These are phyloP conservation scores for Samia ricini DNA, from an alignment of 1,140 invertebrate species.

Conservation along the genomic window DNA sequence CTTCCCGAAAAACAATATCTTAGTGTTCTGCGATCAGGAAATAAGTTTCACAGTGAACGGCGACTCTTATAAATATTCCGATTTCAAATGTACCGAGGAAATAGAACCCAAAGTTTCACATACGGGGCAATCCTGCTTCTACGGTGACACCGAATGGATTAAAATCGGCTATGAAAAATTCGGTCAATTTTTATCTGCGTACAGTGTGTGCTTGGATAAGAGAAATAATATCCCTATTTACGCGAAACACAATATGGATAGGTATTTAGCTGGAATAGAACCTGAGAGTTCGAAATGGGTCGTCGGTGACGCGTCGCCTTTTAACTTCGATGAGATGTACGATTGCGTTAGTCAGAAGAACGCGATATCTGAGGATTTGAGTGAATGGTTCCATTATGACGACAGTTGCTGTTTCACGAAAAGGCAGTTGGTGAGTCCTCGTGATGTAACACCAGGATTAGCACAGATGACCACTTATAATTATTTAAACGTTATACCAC, in stretches of 20 bases:
- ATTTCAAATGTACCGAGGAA: constrained; percentile 42
- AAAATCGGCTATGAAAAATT: constrained; percentile 40
- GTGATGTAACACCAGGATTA: constrained; percentile 45
- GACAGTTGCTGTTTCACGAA: constrained; percentile 50
- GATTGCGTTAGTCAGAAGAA: constrained; percentile 41
- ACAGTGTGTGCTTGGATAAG: constrained; percentile 51
- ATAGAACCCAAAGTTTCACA: constrained; percentile 19
- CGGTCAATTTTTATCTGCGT: constrained; percentile 38
- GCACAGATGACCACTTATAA: constrained; percentile 42
- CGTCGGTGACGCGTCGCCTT: constrained; percentile 14
- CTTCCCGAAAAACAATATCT: constrained; percentile 14
- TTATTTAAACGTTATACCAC: constrained; percentile 56
- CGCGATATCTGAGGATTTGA: constrained; percentile 26
- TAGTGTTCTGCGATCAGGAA: constrained; percentile 40
- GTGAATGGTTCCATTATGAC: constrained; percentile 26
- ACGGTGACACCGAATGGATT: constrained; percentile 28
- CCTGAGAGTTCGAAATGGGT: constrained; percentile 25
- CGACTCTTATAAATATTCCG: constrained; percentile 29
- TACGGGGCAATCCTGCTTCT: constrained; percentile 25
- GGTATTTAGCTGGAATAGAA: constrained; percentile 10
- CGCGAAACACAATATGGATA: constrained; percentile 34
- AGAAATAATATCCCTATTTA: constrained; percentile 39
- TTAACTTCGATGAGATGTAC: constrained; percentile 47
- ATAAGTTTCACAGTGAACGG: constrained; percentile 33
- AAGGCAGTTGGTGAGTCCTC: constrained; percentile 49